Conservation (phyloP, 2,113 vertebrate species). For the Natator depressus region DNA sequence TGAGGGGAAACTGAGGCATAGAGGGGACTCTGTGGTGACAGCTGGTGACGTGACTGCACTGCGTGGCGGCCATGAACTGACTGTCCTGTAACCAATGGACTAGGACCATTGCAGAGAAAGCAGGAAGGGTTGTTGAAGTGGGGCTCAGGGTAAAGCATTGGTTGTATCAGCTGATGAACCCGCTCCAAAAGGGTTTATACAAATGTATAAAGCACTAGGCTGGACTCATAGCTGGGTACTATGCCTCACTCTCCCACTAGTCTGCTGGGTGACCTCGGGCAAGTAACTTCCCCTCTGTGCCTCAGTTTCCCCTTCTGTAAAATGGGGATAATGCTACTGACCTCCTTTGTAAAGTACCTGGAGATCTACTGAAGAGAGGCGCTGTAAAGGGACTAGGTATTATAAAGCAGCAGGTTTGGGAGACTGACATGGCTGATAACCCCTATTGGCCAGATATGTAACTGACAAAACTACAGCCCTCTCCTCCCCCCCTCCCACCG, state of each 20-base stretch:
- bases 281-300: not conserved
- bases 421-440: not conserved
- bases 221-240: not conserved
- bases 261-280: not conserved
- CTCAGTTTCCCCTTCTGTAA: not conserved
- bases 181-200: not conserved
- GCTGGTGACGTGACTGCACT: no score
- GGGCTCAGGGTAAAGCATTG: not conserved
- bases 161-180: not conserved
- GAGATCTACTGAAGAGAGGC: not conserved
- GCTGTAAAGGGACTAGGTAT: not conserved
- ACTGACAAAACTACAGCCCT: not conserved
- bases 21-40: not conserved
- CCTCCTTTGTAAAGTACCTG: not conserved
- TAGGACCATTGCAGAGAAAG: not conserved
- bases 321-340: not conserved
- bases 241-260: not conserved
- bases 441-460: not conserved
- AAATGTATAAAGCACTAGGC: not conserved
- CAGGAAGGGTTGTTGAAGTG: not conserved
- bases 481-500: rapidly evolving
- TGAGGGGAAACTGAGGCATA: no score
- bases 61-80: not conserved
- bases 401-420: not conserved
- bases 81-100: no score